Evolutionary conservation across 2,888 invertebrate species (phyloP).

Genomic region (Drosophila infuscata): DNA sequence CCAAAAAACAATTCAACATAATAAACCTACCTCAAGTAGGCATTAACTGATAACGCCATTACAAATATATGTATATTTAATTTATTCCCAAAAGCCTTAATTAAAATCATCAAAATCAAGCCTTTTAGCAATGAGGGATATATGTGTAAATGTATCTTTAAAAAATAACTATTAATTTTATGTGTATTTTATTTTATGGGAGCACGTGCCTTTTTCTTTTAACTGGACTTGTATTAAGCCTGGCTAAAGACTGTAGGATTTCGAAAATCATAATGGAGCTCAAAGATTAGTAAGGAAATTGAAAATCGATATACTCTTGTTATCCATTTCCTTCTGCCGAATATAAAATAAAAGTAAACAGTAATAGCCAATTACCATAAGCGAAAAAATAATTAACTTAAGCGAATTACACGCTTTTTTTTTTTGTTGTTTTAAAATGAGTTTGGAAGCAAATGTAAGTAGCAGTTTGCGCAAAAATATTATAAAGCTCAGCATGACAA

Average conservation of each 20-base stretch:
- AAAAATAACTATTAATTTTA: not conserved
- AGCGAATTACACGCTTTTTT: not conserved
- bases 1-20: not conserved
- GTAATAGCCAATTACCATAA: constrained; percentile 2
- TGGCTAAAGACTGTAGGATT: not conserved
- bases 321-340: not conserved
- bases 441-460: not conserved
- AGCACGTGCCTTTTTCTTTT: not conserved
- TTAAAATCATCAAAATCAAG: not conserved
- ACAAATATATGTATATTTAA: not conserved
- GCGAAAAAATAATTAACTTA: not conserved
- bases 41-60: not conserved
- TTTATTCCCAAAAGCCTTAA: not conserved
- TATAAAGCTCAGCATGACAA: no score
- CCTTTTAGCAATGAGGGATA: not conserved
- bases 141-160: not conserved
- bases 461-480: not conserved
- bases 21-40: not conserved
- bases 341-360: not conserved
- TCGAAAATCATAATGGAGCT: not conserved
- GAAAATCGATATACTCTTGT: not conserved
- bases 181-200: not conserved
- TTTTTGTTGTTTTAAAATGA: not conserved
- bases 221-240: not conserved
- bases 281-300: not conserved